Evolutionary conservation across 2,113 vertebrate genomes (phyloP), one percentile per base, ranked within the genome.

Genomic region (Pluvialis apricaria): DNA sequence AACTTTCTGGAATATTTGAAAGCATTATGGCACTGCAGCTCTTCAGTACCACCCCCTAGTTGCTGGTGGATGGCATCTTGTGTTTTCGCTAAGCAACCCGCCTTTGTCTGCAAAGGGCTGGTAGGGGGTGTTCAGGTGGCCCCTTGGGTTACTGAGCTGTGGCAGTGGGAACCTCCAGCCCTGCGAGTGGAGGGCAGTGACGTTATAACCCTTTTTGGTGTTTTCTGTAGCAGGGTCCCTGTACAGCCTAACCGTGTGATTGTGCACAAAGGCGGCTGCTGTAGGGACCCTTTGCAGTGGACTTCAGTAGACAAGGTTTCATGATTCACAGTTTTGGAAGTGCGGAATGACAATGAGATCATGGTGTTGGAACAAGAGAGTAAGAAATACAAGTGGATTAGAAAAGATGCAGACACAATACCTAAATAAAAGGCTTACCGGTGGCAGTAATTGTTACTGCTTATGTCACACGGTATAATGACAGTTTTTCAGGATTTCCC

Each of bases 401-500:
- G 54, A 68, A 60, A 92, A 88, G 31, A 38, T 34, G 45, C 49
- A 73, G 66, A 31, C 51, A 44, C 66, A 80, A 10, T 88, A 70
- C 29, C 38, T 82, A 80, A 91, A 89, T 65, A 40, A 85, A 92
- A 92, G 62, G 51, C 45, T 90, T 65, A 51, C 25, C 2, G 3
- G n/a, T 94, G 66, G 40, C 84, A 69, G 89, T 90, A 91, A 84
- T 88, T 86, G 90, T 86, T 81, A 51, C 51, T 71, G 69, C 32
- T 66, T 64, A 26, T 69, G 78, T 95, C 78, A 54, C 51, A 19
- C 60, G 42, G 15, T 51, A 29, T 62, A 84, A 72, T 91, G 90
- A 89, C 69, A 83, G 44, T 58, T 92, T 93, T 92, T 80, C 80
- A 72, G 66, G 84, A 91, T 91, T 94, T 96, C 84, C 75, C 32